Conservation (phyloP, 64 coral and sea anemone genomes). For the Porites lutea region DNA sequence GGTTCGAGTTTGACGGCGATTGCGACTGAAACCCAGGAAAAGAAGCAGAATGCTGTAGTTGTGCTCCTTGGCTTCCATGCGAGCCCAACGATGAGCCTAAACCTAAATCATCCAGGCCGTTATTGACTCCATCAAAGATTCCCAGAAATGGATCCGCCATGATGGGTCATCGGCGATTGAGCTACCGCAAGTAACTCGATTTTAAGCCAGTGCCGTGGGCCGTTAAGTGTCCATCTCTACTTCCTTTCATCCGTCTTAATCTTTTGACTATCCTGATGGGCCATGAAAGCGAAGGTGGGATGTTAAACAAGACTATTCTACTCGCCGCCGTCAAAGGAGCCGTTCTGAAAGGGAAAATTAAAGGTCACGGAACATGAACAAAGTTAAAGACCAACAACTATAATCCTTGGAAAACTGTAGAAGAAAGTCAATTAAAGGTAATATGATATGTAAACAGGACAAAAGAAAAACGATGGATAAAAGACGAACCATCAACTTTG, state of each 20-base stretch:
- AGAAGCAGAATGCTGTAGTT: slow-evolving; percentile 79
- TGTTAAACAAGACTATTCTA: slow-evolving; percentile 22
- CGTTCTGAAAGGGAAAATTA: slow-evolving; percentile 58
- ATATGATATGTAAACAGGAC: slow-evolving; percentile 99
- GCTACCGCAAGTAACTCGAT: neutral
- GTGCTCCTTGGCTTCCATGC: slow-evolving; percentile 75
- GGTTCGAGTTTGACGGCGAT: slow-evolving; percentile 66
- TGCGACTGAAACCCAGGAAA: slow-evolving; percentile 82
- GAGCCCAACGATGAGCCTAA: slow-evolving; percentile 73
- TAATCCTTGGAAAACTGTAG: slow-evolving; percentile 92
- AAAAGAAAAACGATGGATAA: slow-evolving; percentile 72
- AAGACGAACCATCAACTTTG: slow-evolving; percentile 7
- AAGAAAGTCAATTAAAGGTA: slow-evolving; percentile 99
- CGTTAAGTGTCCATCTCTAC: slow-evolving; percentile 10
- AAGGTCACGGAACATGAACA: slow-evolving; percentile 85
- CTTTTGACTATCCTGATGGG: neutral
- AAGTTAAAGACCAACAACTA: slow-evolving; percentile 75
- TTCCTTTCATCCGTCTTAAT: neutral
- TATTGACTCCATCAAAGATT: slow-evolving; percentile 90
- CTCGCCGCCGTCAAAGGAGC: slow-evolving; percentile 14
- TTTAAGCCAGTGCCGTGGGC: neutral
- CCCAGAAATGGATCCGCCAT: slow-evolving; percentile 97
- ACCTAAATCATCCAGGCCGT: slow-evolving; percentile 74
- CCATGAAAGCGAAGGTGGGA: slow-evolving; percentile 6
- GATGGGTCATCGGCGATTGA: slow-evolving; percentile 41